These are phyloP conservation scores for Polypterus senegalus DNA, from an alignment of 2,113 vertebrate genomes.

Conservation along the genomic window DNA sequence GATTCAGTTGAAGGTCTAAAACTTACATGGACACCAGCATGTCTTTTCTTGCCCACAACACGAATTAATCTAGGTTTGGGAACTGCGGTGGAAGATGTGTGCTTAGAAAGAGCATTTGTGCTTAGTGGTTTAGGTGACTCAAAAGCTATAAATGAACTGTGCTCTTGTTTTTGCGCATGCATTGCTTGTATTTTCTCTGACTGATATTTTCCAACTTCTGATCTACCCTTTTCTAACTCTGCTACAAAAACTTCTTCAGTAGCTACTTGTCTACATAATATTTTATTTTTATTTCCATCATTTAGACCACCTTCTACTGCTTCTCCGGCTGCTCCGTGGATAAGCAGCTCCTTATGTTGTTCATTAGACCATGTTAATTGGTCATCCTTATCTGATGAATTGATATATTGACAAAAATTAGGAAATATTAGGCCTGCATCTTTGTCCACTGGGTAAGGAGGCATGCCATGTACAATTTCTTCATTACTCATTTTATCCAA, in stretches of 20 bases:
- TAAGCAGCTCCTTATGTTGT: conserved; percentile 20
- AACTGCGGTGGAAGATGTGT: conserved; percentile 54
- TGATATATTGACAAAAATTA: conserved; percentile 51
- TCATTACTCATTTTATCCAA: conserved; percentile 13
- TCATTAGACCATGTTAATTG: not conserved
- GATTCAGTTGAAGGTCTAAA: conserved; percentile 93
- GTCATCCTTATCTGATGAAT: conserved; percentile 39
- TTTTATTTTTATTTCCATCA: conserved; percentile 48
- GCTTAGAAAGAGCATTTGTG: conserved; percentile 25
- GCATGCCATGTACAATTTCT: conserved; percentile 34
- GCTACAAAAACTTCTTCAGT: conserved; percentile 41
- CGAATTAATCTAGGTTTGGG: conserved; percentile 65
- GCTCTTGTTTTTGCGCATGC: conserved; percentile 46
- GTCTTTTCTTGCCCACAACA: conserved; percentile 61
- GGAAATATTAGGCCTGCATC: conserved; percentile 25
- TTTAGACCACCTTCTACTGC: conserved; percentile 28
- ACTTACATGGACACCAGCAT: conserved; percentile 76
- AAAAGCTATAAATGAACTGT: conserved; percentile 1
- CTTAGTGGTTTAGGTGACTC: conserved; percentile 41
- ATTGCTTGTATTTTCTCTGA: conserved; percentile 32
- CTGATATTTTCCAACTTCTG: conserved; percentile 38
- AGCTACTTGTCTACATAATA: conserved; percentile 53
- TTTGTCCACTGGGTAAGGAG: conserved; percentile 29
- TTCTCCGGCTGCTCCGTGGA: conserved; percentile 17
- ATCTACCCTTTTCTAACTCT: conserved; percentile 41